A percentile compares a stretch with the other conserved stretches of the same genome.
These are phyloP conservation scores for Hirudinaria manillensis DNA, from an alignment of 2,888 invertebrate species.

Conservation along the genomic window DNA sequence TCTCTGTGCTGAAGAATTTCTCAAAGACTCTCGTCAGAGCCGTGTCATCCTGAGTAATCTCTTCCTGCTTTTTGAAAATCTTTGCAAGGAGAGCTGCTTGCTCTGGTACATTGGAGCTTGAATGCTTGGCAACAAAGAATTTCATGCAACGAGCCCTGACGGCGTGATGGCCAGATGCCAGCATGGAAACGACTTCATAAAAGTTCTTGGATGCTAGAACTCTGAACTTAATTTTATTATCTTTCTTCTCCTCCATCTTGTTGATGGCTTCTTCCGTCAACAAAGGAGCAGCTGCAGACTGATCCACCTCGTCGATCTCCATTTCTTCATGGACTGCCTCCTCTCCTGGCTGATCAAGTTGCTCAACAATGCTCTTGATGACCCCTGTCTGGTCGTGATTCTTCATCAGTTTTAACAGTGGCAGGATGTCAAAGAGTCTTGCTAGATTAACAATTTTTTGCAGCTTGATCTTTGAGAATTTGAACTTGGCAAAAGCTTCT, in stretches of 20 bases:
- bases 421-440: neutral
- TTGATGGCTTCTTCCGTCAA: neutral
- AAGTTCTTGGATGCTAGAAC: neutral
- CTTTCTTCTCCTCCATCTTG: neutral
- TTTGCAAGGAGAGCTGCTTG: neutral
- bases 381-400: neutral
- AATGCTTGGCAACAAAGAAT: neutral
- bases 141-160: neutral
- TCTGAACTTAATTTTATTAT: neutral
- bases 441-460: constrained; percentile 6
- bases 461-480: neutral
- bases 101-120: neutral
- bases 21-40: too few species aligned
- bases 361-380: neutral
- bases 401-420: constrained; percentile 5
- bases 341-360: neutral
- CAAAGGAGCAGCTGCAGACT: neutral
- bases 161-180: neutral
- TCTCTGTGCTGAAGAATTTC: too few species aligned
- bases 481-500: neutral
- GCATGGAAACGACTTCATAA: neutral
- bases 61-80: neutral
- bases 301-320: neutral
- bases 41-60: neutral
- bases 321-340: neutral